Evolutionary conservation across 2,888 invertebrate genomes (phyloP).

Genomic region (Suillia variegata): DNA sequence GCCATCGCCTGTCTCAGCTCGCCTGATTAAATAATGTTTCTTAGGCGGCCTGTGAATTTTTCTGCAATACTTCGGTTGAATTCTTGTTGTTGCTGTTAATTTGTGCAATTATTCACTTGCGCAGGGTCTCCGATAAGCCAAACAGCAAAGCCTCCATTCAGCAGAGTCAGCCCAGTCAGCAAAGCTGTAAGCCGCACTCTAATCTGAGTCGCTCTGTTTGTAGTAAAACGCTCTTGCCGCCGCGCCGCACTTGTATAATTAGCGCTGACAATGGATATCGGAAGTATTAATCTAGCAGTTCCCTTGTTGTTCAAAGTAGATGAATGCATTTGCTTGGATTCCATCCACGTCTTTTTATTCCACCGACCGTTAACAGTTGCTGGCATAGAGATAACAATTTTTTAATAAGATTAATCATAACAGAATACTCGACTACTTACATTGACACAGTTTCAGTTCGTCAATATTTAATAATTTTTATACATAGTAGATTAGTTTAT

Average conservation of each 20-base stretch:
- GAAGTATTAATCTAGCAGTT: slow-evolving; percentile 14
- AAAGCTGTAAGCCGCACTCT: too few species aligned
- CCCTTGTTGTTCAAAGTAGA: background rate
- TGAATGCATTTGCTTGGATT: background rate
- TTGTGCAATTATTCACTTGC: slow-evolving; percentile 36
- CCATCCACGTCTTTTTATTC: background rate
- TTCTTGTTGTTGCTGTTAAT: slow-evolving; percentile 20
- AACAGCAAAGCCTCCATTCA: too few species aligned
- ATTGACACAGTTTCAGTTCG: too few species aligned
- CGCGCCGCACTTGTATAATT: slow-evolving; percentile 1
- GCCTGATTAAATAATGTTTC: slow-evolving; percentile 25
- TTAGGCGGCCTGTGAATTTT: slow-evolving; percentile 12
- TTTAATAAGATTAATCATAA: too few species aligned
- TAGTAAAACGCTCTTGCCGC: slow-evolving; percentile 17
- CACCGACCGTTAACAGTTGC: too few species aligned
- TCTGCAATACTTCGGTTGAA: background rate
- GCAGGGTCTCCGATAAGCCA: background rate
- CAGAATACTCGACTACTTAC: too few species aligned
- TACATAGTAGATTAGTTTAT: too few species aligned
- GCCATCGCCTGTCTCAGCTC: background rate
- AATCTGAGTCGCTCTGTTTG: too few species aligned
- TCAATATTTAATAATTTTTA: too few species aligned
- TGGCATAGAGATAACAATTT: too few species aligned
- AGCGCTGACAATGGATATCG: slow-evolving; percentile 7
- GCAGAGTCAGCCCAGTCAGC: too few species aligned